phyloP scores from a whole-genome alignment of 2,113 vertebrate species.

The Eublepharis macularius region DNA sequence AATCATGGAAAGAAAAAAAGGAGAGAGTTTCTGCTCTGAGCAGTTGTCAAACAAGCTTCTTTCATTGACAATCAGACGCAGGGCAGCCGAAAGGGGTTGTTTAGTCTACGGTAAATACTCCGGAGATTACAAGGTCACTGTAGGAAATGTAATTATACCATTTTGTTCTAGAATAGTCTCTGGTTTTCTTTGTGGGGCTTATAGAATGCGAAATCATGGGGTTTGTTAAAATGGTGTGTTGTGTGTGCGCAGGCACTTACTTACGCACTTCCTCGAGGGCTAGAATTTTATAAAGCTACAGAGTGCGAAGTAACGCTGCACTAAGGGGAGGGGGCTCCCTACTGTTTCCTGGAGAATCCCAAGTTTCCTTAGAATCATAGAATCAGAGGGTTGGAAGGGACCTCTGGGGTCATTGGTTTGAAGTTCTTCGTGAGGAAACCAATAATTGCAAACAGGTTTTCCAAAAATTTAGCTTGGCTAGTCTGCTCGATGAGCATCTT shows the following conservation, averaged over 20 bases:
- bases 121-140: conserved; percentile 81
- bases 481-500: no score
- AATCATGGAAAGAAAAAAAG: conserved; percentile 74
- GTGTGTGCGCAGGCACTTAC: not conserved
- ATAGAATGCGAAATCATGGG: conserved; percentile 65
- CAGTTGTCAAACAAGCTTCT: conserved; percentile 89
- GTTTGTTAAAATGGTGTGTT: conserved; percentile 65
- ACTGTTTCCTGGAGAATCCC: not conserved
- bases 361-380: not conserved
- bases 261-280: not conserved
- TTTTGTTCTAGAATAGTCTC: conserved; percentile 75
- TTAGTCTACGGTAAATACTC: conserved; percentile 92
- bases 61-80: conserved; percentile 86
- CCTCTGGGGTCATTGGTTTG: no score
- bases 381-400: no score
- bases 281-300: conserved; percentile 38
- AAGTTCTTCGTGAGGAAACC: not conserved
- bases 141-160: conserved; percentile 85
- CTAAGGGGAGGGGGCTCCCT: not conserved
- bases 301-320: conserved; percentile 24
- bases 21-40: conserved; percentile 86
- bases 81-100: conserved; percentile 91
- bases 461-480: no score
- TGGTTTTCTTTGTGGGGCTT: conserved; percentile 64
- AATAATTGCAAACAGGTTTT: not conserved